Evolutionary conservation across 2,888 invertebrate genomes (phyloP).

Genomic region (Loripinus fragilis): DNA sequence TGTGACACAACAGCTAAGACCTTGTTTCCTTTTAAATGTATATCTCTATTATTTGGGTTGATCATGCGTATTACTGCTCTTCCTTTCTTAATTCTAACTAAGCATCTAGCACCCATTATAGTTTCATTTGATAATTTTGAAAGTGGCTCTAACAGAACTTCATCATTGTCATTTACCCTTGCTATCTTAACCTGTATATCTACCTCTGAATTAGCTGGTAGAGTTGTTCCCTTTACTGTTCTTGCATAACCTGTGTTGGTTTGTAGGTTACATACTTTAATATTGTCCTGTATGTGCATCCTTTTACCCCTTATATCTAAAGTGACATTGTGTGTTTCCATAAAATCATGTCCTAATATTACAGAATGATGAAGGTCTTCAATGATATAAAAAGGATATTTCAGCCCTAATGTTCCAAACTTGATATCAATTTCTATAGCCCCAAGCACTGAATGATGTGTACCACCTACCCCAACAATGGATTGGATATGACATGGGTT

Average conservation of each 20-base stretch:
- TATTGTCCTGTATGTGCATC: conserved; percentile 13
- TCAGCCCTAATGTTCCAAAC: conserved; percentile 18
- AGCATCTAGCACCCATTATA: conserved; percentile 40
- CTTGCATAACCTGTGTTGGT: conserved; percentile 26
- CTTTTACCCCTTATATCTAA: conserved; percentile 34
- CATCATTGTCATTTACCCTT: not conserved
- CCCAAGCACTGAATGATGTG: conserved; percentile 30
- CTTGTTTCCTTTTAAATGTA: conserved; percentile 36
- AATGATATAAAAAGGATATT: conserved; percentile 40
- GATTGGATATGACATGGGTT: not conserved
- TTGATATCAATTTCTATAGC: conserved; percentile 17
- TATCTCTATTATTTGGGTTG: conserved; percentile 32
- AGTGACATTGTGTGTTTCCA: conserved; percentile 30
- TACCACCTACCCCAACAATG: conserved; percentile 43
- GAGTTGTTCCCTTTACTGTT: not conserved
- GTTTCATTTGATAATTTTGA: conserved; percentile 18
- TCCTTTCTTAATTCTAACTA: conserved; percentile 33
- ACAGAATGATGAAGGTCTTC: conserved; percentile 47
- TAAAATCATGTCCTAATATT: conserved; percentile 46
- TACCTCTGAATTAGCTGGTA: conserved; percentile 20
- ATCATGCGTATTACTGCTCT: conserved; percentile 27
- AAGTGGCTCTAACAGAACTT: conserved; percentile 29
- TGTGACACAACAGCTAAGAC: conserved; percentile 26
- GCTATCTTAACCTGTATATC: conserved; percentile 22
- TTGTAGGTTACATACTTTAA: conserved; percentile 10